Evolutionary conservation across 2,113 vertebrate species (phyloP).

Genomic region (Zootoca vivipara): DNA sequence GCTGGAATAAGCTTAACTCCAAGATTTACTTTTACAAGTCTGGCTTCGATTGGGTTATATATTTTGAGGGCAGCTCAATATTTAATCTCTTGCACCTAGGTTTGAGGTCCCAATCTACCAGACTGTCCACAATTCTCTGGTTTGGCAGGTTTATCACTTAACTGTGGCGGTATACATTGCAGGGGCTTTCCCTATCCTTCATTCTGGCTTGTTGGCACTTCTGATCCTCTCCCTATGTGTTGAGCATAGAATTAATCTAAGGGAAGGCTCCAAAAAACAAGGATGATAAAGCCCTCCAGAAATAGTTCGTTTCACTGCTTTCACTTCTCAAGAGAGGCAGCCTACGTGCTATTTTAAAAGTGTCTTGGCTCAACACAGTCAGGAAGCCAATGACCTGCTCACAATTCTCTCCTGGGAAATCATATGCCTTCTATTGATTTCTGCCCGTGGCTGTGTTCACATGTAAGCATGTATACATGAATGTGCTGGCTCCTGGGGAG

Average conservation of each 20-base stretch:
- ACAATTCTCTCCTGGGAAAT: neutral
- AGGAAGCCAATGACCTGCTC: neutral
- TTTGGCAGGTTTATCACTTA: neutral
- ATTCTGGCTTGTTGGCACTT: neutral
- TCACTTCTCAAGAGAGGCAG: neutral
- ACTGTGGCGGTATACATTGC: neutral
- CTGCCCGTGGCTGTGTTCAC: no score
- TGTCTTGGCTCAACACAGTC: neutral
- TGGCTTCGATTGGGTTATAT: neutral
- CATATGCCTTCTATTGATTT: fast-evolving
- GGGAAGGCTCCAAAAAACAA: neutral
- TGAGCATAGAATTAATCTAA: neutral
- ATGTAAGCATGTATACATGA: no score
- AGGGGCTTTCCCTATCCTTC: neutral
- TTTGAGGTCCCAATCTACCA: neutral
- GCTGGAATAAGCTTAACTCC: neutral
- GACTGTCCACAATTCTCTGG: neutral
- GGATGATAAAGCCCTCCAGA: no score
- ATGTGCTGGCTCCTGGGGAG: no score
- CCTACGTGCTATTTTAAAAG: neutral
- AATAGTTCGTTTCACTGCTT: neutral
- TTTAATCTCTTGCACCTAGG: neutral
- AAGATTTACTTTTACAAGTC: neutral
- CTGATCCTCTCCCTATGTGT: fast-evolving
- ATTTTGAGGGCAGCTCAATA: neutral